phyloP scores from a whole-genome alignment of 2,888 invertebrate species.

The Clistopyga incitator region DNA sequence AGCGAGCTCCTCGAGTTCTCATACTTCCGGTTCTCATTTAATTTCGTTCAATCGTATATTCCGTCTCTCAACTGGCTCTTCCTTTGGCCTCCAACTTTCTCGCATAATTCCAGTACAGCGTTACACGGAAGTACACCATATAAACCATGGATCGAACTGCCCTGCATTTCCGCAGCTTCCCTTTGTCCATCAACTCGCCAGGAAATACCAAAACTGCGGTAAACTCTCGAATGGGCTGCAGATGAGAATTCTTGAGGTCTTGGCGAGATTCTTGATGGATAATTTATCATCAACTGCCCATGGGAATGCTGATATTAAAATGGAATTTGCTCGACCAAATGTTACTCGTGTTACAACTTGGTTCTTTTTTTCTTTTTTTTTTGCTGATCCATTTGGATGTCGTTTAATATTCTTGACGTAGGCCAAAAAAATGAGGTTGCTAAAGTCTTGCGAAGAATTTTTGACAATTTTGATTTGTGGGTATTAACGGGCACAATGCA shows the following conservation, averaged over 20 bases:
- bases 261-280: not conserved
- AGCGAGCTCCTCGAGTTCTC: slow-evolving; percentile 5
- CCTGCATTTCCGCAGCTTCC: not conserved
- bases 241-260: slow-evolving; percentile 3
- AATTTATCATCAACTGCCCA: not conserved
- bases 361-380: not conserved
- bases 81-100: slow-evolving; percentile 15
- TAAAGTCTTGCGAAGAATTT: slow-evolving; percentile 37
- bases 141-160: not conserved
- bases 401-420: not conserved
- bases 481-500: slow-evolving; percentile 62
- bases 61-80: not conserved
- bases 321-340: not conserved
- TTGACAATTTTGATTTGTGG: slow-evolving; percentile 66
- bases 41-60: not conserved
- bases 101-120: slow-evolving; percentile 4
- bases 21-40: not conserved
- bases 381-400: not conserved
- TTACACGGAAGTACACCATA: not conserved
- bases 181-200: slow-evolving; percentile 6
- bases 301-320: not conserved
- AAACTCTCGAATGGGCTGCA: not conserved
- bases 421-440: not conserved
- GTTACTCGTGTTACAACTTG: not conserved
- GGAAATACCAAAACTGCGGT: not conserved